phyloP scores from a whole-genome alignment of 2,888 invertebrate genomes.

The Eristalis pertinax region DNA sequence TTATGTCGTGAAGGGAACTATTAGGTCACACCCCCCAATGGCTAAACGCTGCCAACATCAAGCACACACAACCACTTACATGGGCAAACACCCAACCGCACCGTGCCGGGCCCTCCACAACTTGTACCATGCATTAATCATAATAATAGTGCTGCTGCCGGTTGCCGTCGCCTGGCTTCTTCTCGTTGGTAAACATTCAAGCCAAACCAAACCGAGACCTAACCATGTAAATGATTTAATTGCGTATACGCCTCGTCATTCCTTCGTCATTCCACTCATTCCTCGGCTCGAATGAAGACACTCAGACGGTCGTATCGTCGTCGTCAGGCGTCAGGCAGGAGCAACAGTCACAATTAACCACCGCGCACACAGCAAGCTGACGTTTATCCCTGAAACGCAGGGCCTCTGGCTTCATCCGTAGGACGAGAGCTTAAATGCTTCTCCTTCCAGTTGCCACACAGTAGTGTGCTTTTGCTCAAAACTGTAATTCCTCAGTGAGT shows the following conservation, averaged over 20 bases:
- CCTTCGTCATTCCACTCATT: conserved; percentile 20
- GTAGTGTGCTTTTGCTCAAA: conserved; percentile 40
- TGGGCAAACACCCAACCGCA: not conserved
- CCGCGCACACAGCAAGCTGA: conserved; percentile 20
- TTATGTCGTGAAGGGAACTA: conserved; percentile 62
- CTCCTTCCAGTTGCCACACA: not conserved
- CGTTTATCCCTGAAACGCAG: conserved; percentile 16
- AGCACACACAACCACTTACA: conserved; percentile 45
- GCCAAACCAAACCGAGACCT: conserved; percentile 29
- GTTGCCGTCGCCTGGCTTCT: conserved; percentile 20
- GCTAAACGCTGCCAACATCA: conserved; percentile 56
- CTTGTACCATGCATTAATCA: conserved; percentile 61
- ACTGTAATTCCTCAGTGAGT: conserved; percentile 46
- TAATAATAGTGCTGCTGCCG: conserved; percentile 58
- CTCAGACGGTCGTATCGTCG: conserved; percentile 47
- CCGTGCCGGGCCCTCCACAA: conserved; percentile 6
- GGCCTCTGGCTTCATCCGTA: not conserved
- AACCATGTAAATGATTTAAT: conserved; percentile 63
- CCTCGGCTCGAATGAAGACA: conserved; percentile 35
- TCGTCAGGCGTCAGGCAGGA: conserved; percentile 26
- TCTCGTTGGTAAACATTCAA: conserved; percentile 28
- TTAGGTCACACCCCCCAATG: conserved; percentile 61
- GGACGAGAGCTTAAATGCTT: conserved; percentile 20
- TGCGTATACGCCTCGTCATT: conserved; percentile 44
- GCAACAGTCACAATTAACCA: conserved; percentile 47